phyloP scores from a whole-genome alignment of 2,797 vertebrate species.

The Erethizon dorsatum region DNA sequence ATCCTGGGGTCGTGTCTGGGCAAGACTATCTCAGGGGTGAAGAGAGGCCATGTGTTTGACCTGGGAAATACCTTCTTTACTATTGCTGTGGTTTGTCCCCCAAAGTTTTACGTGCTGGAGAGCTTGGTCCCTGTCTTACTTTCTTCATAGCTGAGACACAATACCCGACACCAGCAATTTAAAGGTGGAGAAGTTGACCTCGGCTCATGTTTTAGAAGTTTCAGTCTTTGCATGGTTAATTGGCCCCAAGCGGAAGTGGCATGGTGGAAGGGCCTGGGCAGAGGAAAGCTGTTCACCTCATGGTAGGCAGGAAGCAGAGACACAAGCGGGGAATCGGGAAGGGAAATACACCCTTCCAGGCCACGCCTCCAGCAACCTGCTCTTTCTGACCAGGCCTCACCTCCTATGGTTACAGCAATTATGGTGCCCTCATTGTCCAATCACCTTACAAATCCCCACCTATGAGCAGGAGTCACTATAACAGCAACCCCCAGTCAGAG shows the following conservation, averaged over 20 bases:
- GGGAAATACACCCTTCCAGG: background rate
- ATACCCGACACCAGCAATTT: background rate
- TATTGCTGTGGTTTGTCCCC: background rate
- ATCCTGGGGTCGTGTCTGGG: background rate
- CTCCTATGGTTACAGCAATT: background rate
- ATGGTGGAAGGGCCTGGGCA: background rate
- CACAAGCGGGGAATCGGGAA: background rate
- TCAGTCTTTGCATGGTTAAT: background rate
- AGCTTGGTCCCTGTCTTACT: background rate
- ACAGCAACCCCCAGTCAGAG: background rate
- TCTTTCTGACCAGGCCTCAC: background rate
- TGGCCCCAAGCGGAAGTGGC: background rate
- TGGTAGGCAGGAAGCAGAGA: background rate
- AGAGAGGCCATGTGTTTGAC: background rate
- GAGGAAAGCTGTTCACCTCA: background rate
- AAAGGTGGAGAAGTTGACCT: background rate
- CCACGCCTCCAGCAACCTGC: background rate
- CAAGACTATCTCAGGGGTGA: background rate
- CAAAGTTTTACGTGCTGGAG: background rate
- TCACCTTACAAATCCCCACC: background rate
- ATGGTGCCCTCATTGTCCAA: background rate
- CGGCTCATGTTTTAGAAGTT: background rate
- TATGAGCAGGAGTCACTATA: background rate
- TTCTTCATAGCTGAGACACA: background rate
- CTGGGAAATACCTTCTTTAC: background rate